These are phyloP conservation scores for Pyrocephalus nanus DNA, from an alignment of 2,797 vertebrate species.

Conservation along the genomic window DNA sequence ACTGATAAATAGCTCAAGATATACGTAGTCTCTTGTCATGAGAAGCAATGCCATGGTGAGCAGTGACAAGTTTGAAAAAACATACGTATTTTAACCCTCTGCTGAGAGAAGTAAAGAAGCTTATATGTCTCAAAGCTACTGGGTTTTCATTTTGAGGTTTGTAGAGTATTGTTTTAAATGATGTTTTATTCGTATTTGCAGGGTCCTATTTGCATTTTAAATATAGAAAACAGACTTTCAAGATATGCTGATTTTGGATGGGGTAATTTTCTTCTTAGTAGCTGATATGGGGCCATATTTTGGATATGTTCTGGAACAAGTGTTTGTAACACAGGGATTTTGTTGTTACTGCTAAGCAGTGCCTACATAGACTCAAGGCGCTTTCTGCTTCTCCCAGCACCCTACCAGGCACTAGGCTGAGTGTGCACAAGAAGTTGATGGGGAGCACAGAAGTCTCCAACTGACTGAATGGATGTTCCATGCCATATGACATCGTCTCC, in stretches of 20 bases:
- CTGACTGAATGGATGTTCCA: neutral
- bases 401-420: neutral
- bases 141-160: neutral
- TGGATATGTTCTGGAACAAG: neutral
- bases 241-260: neutral
- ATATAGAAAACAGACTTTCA: neutral
- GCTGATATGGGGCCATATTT: rapidly evolving
- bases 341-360: neutral
- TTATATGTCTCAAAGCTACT: neutral
- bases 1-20: neutral
- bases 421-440: neutral
- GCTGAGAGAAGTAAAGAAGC: neutral
- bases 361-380: neutral
- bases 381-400: neutral
- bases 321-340: neutral
- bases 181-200: neutral
- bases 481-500: rapidly evolving
- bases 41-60: neutral
- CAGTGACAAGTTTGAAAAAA: neutral
- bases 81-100: neutral
- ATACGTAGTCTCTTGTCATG: neutral
- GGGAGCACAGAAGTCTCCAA: rapidly evolving
- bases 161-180: neutral
- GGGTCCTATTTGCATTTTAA: neutral
- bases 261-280: neutral